Base-by-base conservation (phyloP, 2,888 invertebrate species). In the Platypus cylindrus region DNA sequence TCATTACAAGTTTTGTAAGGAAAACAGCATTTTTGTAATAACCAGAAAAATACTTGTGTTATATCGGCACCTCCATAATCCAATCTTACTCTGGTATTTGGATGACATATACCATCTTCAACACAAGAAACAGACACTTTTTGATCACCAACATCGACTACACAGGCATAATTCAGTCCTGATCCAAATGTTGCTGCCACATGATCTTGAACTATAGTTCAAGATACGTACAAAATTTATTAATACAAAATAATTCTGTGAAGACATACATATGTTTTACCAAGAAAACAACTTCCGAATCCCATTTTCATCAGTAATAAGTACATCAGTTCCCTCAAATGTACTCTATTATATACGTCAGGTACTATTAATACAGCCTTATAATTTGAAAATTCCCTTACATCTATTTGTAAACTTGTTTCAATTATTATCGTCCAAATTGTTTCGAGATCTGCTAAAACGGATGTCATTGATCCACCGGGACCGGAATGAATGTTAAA, bases 91-190 rank as follows among this genome's bases (percentile, higher is more conserved):
- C 91, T 68, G 0, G 93, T 89, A 44, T 81, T 79, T 46, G 82
- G 75, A 52, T 89, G 87, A 15, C 93, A 93, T 40, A 94, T 84
- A 1, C 91, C 93, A 66, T 94, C 94, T 65, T 94, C 94, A 1
- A 94, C 90, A 64, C 94, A 95, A 2, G 90, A 90, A 13, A 95
- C 82, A 1, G 91, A 87, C 0, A 89, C 90, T 65, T 94, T 94
- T 58, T 93, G 89, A 55, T 93, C 93, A 0, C 94, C 94, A 32
- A 94, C 44, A 34, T 43, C 43, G 1, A 95, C 84, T 1, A 94
- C 90, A 63, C 94, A 94, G 0, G 91, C 93, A 52, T 80, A 84
- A 30, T 79, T 76, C 11, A 85, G 60, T 8, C 86, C 86, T 12
- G 83, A 78, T 3, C 86, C 86, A 63, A 85, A 86, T 8, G 84